phyloP scores from a whole-genome alignment of 2,797 vertebrate species.

The Microchirus variegatus region DNA sequence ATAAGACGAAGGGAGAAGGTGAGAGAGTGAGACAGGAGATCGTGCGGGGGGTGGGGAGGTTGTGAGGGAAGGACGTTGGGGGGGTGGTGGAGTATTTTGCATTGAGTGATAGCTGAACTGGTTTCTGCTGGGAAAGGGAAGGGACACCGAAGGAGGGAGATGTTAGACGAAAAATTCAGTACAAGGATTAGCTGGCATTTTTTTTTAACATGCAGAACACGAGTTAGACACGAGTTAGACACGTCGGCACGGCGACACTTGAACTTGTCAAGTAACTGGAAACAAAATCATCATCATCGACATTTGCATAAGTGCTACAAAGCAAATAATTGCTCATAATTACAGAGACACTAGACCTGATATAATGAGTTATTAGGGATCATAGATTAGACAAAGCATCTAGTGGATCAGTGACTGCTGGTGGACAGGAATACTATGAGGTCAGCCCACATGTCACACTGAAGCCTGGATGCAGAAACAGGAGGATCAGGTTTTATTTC shows the following conservation, averaged over 20 bases:
- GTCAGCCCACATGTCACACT: constrained; percentile 54
- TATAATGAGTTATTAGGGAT: not conserved
- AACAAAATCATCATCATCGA: not conserved
- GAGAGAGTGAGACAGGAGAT: constrained; percentile 80
- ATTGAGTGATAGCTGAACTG: constrained; percentile 84
- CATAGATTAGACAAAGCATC: constrained; percentile 23
- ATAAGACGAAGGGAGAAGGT: constrained; percentile 85
- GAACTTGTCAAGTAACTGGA: not conserved
- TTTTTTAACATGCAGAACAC: constrained; percentile 1
- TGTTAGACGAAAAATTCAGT: constrained; percentile 48
- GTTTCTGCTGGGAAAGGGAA: constrained; percentile 73
- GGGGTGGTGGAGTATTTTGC: constrained; percentile 6
- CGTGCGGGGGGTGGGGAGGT: constrained; percentile 67
- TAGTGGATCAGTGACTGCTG: constrained; percentile 20
- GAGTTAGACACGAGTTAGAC: not conserved
- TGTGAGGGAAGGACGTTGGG: constrained; percentile 57
- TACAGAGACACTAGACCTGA: constrained; percentile 18
- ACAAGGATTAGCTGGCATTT: constrained; percentile 26
- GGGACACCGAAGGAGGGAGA: constrained; percentile 28
- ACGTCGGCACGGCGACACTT: not conserved
- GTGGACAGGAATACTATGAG: constrained; percentile 43
- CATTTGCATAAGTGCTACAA: not conserved
- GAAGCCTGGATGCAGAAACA: constrained; percentile 54
- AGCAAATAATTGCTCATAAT: not conserved
- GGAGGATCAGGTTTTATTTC: constrained; percentile 72